A percentile compares a stretch with the other conserved stretches of the same genome.
These are phyloP conservation scores for Antedon mediterranea DNA, from an alignment of 53 echinoderm and acorn worm species.

Conservation along the genomic window DNA sequence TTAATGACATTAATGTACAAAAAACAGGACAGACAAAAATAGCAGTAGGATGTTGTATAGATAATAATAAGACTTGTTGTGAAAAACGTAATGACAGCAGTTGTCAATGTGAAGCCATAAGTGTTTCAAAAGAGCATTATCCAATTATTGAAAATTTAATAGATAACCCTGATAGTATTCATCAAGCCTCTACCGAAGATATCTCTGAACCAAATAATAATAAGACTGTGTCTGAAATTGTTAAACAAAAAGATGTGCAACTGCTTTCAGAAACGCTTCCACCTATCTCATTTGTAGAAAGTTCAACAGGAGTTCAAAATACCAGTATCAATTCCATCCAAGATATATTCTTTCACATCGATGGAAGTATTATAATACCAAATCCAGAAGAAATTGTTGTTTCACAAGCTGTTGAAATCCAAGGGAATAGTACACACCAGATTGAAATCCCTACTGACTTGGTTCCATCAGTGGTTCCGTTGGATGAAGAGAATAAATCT, in stretches of 20 bases:
- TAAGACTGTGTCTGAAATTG: no score
- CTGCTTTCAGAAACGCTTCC: no score
- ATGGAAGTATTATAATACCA: not conserved
- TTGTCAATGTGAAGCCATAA: constrained; percentile 35
- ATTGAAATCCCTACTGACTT: not conserved
- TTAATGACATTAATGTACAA: not conserved
- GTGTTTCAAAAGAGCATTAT: constrained; percentile 30
- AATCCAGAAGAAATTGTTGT: not conserved
- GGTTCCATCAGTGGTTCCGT: no score
- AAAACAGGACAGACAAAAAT: not conserved
- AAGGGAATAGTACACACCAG: not conserved
- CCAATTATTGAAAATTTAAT: constrained; percentile 18
- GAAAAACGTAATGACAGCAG: constrained; percentile 1
- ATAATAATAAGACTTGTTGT: not conserved
- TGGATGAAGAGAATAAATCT: no score
- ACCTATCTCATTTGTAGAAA: no score
- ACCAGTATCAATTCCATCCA: not conserved
- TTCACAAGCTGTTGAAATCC: not conserved
- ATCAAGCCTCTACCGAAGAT: not conserved
- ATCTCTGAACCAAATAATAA: no score
- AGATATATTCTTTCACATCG: not conserved
- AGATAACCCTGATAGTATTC: constrained; percentile 8
- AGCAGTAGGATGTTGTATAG: constrained; percentile 2
- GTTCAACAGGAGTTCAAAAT: no score
- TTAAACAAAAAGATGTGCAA: no score